Evolutionary conservation across 2,113 vertebrate genomes (phyloP).

Genomic region (Balaenoptera acutorostrata): DNA sequence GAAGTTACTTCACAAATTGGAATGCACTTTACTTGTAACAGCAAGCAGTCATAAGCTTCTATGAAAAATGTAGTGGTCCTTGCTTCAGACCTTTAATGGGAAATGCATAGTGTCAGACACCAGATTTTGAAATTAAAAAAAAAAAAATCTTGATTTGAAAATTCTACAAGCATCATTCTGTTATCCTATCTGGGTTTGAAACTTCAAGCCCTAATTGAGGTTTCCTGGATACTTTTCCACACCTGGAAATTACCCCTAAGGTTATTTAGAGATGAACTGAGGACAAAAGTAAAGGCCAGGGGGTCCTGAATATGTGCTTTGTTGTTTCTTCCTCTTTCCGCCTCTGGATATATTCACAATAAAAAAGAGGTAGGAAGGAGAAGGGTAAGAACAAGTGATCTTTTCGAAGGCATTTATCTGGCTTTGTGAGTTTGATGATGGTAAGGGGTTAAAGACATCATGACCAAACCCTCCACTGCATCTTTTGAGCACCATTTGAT

Average conservation of each 20-base stretch:
- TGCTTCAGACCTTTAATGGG: neutral
- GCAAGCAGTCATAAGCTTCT: slow-evolving; percentile 1
- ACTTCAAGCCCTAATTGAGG: neutral
- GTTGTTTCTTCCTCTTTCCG: neutral
- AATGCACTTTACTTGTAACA: slow-evolving; percentile 41
- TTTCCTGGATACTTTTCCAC: neutral
- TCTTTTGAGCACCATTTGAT: neutral
- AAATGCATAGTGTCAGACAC: neutral
- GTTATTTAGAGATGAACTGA: neutral
- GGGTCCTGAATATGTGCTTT: neutral
- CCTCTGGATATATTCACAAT: neutral
- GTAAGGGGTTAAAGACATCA: neutral
- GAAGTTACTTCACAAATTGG: slow-evolving; percentile 47
- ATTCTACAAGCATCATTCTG: neutral
- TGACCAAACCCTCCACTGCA: neutral
- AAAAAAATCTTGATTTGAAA: neutral
- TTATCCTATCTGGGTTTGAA: neutral
- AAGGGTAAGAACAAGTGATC: neutral
- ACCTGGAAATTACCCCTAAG: neutral
- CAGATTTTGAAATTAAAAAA: neutral
- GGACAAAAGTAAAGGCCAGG: neutral
- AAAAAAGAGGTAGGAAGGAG: neutral
- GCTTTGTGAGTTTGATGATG: neutral
- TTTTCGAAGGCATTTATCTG: neutral
- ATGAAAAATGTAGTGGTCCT: neutral